Evolutionary conservation across 2,113 vertebrate genomes (phyloP).

Genomic region (Macrotis lagotis): DNA sequence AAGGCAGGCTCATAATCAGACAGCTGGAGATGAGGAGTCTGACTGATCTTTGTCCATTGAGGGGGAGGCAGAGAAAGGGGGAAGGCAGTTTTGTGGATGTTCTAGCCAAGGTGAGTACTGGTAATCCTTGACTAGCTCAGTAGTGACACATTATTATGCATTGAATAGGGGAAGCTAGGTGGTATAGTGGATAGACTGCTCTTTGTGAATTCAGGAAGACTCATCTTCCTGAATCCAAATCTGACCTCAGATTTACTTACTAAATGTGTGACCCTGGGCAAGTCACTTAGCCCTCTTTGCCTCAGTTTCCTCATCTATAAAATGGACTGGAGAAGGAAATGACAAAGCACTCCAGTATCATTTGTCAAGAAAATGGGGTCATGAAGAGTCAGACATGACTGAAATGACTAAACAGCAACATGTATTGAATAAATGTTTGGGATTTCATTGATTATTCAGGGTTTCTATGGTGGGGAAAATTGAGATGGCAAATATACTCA

Average conservation of each 20-base stretch:
- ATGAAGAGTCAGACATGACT: neutral
- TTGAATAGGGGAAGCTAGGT: neutral
- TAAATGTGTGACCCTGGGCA: neutral
- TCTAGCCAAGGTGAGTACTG: neutral
- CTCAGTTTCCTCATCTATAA: neutral
- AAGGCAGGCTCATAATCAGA: neutral
- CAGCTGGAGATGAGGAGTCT: neutral
- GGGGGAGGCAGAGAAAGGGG: neutral
- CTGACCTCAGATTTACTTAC: neutral
- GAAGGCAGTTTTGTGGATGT: slow-evolving; percentile 1
- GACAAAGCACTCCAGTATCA: neutral
- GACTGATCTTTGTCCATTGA: neutral
- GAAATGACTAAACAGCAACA: neutral
- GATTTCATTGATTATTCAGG: neutral
- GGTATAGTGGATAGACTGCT: neutral
- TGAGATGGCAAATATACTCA: neutral
- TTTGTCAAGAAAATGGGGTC: neutral
- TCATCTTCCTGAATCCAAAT: neutral
- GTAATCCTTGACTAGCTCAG: neutral
- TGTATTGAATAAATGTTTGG: neutral
- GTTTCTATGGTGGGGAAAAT: neutral
- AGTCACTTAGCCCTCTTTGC: neutral
- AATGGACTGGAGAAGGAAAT: neutral
- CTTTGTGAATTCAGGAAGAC: neutral
- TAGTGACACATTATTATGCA: neutral